These are phyloP conservation scores for Tethya wilhelma DNA, from an alignment of 37 sponge, comb jelly and placozoan genomes.

Conservation along the genomic window DNA sequence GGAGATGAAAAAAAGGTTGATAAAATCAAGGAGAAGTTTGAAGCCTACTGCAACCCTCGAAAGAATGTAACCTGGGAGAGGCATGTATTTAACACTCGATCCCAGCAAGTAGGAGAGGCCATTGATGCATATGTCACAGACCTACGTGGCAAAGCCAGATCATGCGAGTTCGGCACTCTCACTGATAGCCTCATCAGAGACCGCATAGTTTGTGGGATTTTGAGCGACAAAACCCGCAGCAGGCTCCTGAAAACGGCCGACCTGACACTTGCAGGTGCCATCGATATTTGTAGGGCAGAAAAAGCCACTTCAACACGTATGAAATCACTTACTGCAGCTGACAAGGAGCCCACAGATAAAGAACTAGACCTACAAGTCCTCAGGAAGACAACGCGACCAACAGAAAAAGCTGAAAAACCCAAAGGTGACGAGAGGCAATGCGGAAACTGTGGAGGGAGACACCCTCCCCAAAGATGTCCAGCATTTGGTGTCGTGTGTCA, in stretches of 20 bases:
- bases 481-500: constrained; percentile 33
- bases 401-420: neutral
- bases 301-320: constrained; percentile 24
- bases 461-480: constrained; percentile 12
- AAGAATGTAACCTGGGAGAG: constrained; percentile 48
- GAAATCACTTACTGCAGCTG: constrained; percentile 23
- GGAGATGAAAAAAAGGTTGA: constrained; percentile 21
- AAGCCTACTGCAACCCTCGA: constrained; percentile 29
- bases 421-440: neutral
- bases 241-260: constrained; percentile 33
- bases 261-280: constrained; percentile 16
- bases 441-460: neutral
- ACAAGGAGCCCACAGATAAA: too few relatives aligned
- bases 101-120: constrained; percentile 23
- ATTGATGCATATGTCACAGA: constrained; percentile 42
- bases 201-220: constrained; percentile 31
- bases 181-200: constrained; percentile 44
- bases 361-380: too few relatives aligned
- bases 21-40: constrained; percentile 7
- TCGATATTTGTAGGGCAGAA: constrained; percentile 42
- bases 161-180: constrained; percentile 35
- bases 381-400: too few relatives aligned
- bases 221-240: constrained; percentile 4
- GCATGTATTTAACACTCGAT: constrained; percentile 50
- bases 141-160: constrained; percentile 15